A percentile compares a stretch with the other conserved stretches of the same genome.
phyloP scores from a whole-genome alignment of 1,140 invertebrate species.

The Cecropterus lyciades region DNA sequence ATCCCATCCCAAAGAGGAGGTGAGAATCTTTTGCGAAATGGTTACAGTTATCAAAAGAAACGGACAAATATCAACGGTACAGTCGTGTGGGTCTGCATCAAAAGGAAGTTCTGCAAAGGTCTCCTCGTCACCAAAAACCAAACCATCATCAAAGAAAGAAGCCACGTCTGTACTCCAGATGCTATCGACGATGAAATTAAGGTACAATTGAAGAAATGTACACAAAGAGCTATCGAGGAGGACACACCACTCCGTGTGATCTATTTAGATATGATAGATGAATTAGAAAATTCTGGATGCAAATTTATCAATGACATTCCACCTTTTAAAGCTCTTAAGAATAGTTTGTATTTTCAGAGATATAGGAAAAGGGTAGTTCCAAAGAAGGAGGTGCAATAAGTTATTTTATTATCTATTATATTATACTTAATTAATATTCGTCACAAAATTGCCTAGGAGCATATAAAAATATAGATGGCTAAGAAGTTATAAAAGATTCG shows the following conservation, averaged over 20 bases:
- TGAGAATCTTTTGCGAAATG: slow-evolving; percentile 1
- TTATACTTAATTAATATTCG: too few relatives aligned
- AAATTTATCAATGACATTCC: not conserved
- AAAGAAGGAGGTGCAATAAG: not conserved
- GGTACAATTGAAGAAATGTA: slow-evolving; percentile 1
- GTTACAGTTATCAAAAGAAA: not conserved
- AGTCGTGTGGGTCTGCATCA: not conserved
- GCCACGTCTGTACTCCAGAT: not conserved
- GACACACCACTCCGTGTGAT: not conserved
- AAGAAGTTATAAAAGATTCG: too few relatives aligned
- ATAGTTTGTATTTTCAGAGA: not conserved
- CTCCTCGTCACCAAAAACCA: not conserved
- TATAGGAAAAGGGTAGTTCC: not conserved
- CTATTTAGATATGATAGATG: not conserved
- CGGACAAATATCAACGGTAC: not conserved
- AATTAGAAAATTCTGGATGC: not conserved
- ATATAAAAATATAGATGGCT: too few relatives aligned
- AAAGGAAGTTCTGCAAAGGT: slow-evolving; percentile 1
- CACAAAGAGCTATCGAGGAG: not conserved
- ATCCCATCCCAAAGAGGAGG: not conserved
- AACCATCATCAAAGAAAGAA: not conserved
- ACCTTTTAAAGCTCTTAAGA: not conserved
- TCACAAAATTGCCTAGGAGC: too few relatives aligned
- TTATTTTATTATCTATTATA: not conserved
- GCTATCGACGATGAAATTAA: not conserved